Percentiles rank a stretch among this genome's conserved stretches.
phyloP scores from a whole-genome alignment of 2,888 invertebrate genomes.

The Drosophila niveifrons region DNA sequence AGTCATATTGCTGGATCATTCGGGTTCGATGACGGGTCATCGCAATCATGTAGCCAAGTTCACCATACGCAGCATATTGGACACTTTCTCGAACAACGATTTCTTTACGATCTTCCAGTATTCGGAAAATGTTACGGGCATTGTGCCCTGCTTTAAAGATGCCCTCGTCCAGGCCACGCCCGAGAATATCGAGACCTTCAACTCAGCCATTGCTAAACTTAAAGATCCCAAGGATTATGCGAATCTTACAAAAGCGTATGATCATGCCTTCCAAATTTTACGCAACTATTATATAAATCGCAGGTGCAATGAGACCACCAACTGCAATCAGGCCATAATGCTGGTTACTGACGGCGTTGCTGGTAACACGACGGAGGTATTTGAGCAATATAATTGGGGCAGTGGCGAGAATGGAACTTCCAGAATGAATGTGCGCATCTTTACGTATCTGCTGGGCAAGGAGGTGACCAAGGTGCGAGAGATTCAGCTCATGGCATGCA shows the following conservation, averaged over 20 bases:
- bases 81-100: slow-evolving; percentile 98
- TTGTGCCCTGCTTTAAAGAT: slow-evolving; percentile 94
- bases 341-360: slow-evolving; percentile 97
- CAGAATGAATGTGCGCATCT: slow-evolving; percentile 94
- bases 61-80: slow-evolving; percentile 94
- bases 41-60: slow-evolving; percentile 91
- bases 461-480: slow-evolving; percentile 96
- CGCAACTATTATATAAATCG: slow-evolving; percentile 87
- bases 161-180: slow-evolving; percentile 95
- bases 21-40: slow-evolving; percentile 98
- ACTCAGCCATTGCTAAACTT: slow-evolving; percentile 89
- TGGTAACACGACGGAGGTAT: slow-evolving; percentile 94
- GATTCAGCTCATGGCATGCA: slow-evolving; percentile 97
- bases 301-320: slow-evolving; percentile 86
- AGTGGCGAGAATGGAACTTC: slow-evolving; percentile 88
- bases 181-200: slow-evolving; percentile 92
- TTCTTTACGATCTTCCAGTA: slow-evolving; percentile 96
- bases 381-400: slow-evolving; percentile 92
- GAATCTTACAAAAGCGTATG: slow-evolving; percentile 93
- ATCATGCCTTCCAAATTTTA: slow-evolving; percentile 93
- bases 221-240: slow-evolving; percentile 90
- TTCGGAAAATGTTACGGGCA: slow-evolving; percentile 90
- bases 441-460: slow-evolving; percentile 97
- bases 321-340: slow-evolving; percentile 98
- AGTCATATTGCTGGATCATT: slow-evolving; percentile 96